Evolutionary conservation across 2,888 invertebrate species (phyloP), one percentile per base, ranked within the genome.

Genomic region (Scaptomyza caliginosa): DNA sequence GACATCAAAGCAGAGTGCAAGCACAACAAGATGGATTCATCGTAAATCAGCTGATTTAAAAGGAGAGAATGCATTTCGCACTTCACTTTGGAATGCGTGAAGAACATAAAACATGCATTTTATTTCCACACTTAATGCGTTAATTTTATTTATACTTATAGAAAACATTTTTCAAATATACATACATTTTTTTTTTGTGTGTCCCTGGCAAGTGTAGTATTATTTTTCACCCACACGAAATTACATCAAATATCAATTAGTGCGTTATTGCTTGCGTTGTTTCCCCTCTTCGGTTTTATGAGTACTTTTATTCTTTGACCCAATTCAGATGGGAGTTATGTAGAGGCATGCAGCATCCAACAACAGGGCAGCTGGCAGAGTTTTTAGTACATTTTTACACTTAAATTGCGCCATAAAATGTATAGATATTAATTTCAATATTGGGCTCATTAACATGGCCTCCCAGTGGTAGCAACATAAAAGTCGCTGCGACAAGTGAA

Each of bases 221-320:
- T 21, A 38, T 19, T 28, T 10, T 45, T 28, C 32, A 48, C 45
- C 72, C 66, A 60, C 77, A 60, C 73, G 42, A 49, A 69, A 65
- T 86, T 82, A 81, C 81, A 87, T 71, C 67, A 72, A 81, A 85
- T 67, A 72, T 81, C 81, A 85, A 87, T 81, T 81, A 87, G 88
- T 65, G 56, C 52, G 43, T 67, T 71, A 76, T 79, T 76, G 67
- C 26, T 17, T 24, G 21, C 51, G 23, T 23, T 42, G 4, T 4
- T n/a, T 0, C 10, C 26, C 32, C 46, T 10, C 23, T 39, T 26
- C 49, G 5, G 13, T 42, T 64, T 77, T 70, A 69, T 64, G 63
- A 59, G 21, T 67, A 71, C 86, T 87, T 34, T 74, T 72, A 63
- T 51, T 34, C 64, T 65, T 40, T 81, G 88, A 85, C 79, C 88